Conservation (phyloP, 2,888 invertebrate genomes). For the Xylocampa areola region DNA sequence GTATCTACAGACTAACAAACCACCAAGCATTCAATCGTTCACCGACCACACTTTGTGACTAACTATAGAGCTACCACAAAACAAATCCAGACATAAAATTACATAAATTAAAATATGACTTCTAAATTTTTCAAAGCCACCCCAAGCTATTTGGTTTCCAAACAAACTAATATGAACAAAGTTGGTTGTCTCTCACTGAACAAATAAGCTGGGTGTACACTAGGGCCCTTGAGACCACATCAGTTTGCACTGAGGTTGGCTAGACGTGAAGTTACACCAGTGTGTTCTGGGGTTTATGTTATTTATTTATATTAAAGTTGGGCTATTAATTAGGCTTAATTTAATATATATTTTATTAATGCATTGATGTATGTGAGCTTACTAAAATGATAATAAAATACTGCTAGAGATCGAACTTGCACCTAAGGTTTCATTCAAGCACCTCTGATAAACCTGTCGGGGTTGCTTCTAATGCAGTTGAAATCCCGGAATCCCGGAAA, state of each 20-base stretch:
- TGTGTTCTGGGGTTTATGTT: constrained; percentile 13
- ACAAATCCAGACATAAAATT: neutral
- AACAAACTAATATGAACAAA: constrained; percentile 47
- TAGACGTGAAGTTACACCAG: constrained; percentile 26
- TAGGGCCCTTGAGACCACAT: constrained; percentile 29
- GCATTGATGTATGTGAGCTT: too few relatives aligned
- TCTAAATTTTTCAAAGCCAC: constrained; percentile 13
- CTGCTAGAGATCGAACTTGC: too few relatives aligned
- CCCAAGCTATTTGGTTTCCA: constrained; percentile 10
- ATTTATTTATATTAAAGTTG: constrained; percentile 15
- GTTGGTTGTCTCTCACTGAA: constrained; percentile 23
- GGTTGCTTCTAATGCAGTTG: too few relatives aligned
- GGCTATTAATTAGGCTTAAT: constrained; percentile 22
- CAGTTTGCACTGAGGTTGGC: constrained; percentile 28
- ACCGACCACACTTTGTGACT: too few relatives aligned
- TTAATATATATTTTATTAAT: too few relatives aligned
- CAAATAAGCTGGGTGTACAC: constrained; percentile 34
- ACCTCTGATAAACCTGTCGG: too few relatives aligned
- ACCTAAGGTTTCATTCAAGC: too few relatives aligned
- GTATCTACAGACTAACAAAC: too few relatives aligned
- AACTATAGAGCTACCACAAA: too few relatives aligned
- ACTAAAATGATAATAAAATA: too few relatives aligned
- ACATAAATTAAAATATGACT: constrained; percentile 4
- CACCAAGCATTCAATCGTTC: too few relatives aligned
- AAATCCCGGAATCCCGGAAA: too few relatives aligned